Evolutionary conservation across 2,888 invertebrate genomes (phyloP).

Genomic region (Chrysopilus asiliformis): DNA sequence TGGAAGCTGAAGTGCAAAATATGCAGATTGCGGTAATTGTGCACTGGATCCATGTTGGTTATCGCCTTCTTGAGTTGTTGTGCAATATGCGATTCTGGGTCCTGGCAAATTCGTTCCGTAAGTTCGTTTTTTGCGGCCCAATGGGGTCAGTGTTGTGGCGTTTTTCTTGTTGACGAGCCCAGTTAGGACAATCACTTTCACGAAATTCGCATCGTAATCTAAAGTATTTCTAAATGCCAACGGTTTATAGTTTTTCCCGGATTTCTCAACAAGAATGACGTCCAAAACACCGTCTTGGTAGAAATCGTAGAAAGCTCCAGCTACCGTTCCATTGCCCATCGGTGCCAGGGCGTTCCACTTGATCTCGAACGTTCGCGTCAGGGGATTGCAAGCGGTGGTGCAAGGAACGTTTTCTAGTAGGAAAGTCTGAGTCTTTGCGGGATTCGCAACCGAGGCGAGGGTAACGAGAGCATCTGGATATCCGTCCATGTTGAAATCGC

Average conservation of each 20-base stretch:
- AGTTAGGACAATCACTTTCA: constrained; percentile 87
- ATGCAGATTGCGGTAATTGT: constrained; percentile 83
- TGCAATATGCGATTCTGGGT: constrained; percentile 72
- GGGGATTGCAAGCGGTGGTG: constrained; percentile 41
- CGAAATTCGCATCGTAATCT: constrained; percentile 89
- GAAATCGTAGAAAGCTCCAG: constrained; percentile 87
- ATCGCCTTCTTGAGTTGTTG: constrained; percentile 77
- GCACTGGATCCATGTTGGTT: constrained; percentile 67
- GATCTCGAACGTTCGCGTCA: constrained; percentile 56
- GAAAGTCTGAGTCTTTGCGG: constrained; percentile 48
- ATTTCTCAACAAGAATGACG: constrained; percentile 59
- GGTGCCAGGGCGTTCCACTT: constrained; percentile 62
- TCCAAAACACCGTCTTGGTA: constrained; percentile 91
- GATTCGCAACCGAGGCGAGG: constrained; percentile 30
- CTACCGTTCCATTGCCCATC: constrained; percentile 57
- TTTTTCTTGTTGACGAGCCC: constrained; percentile 60
- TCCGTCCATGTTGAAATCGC: constrained; percentile 93
- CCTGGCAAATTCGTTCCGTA: constrained; percentile 88
- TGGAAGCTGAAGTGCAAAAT: constrained; percentile 85
- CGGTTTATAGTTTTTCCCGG: constrained; percentile 42
- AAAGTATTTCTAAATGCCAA: constrained; percentile 76
- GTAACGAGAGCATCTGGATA: constrained; percentile 84
- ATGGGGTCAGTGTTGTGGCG: constrained; percentile 55
- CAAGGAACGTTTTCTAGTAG: constrained; percentile 70
- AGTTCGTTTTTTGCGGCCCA: constrained; percentile 62